These are phyloP conservation scores for Microctenopoma steveboyesi DNA, from an alignment of 2,797 vertebrate species.

Conservation along the genomic window DNA sequence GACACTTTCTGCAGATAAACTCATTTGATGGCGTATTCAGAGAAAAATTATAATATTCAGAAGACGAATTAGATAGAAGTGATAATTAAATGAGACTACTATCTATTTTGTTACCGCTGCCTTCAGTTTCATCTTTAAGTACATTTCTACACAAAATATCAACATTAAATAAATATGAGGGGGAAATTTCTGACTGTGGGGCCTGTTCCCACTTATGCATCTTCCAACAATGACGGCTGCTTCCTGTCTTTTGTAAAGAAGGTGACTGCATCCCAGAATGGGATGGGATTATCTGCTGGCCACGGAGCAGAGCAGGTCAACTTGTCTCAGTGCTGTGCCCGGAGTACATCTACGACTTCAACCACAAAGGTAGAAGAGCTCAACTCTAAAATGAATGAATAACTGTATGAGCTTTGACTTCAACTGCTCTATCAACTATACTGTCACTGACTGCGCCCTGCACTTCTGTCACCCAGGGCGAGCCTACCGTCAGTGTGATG, in stretches of 20 bases:
- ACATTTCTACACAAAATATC: no score
- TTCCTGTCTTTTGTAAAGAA: conserved; percentile 69
- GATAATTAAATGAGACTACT: background rate
- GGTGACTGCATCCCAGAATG: conserved; percentile 87
- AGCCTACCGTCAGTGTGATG: conserved; percentile 88
- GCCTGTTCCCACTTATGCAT: background rate
- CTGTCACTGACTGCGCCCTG: background rate
- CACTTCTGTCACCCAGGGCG: conserved; percentile 74
- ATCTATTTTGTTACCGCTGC: background rate
- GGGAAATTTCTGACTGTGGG: background rate
- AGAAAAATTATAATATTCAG: conserved; percentile 11
- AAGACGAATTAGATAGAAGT: background rate
- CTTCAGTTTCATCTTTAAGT: no score
- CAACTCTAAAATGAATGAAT: no score
- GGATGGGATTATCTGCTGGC: conserved; percentile 95
- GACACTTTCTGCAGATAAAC: conserved; percentile 18
- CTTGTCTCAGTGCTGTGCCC: conserved; percentile 87
- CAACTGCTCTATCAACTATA: background rate
- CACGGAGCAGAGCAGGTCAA: conserved; percentile 80
- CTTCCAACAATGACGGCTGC: background rate
- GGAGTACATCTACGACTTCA: conserved; percentile 93
- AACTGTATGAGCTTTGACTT: no score
- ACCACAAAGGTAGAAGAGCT: conserved; percentile 85
- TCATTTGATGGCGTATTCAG: conserved; percentile 15
- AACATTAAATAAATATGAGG: background rate